Conservation (phyloP, 2,113 vertebrate species). For the Isichthys henryi region DNA sequence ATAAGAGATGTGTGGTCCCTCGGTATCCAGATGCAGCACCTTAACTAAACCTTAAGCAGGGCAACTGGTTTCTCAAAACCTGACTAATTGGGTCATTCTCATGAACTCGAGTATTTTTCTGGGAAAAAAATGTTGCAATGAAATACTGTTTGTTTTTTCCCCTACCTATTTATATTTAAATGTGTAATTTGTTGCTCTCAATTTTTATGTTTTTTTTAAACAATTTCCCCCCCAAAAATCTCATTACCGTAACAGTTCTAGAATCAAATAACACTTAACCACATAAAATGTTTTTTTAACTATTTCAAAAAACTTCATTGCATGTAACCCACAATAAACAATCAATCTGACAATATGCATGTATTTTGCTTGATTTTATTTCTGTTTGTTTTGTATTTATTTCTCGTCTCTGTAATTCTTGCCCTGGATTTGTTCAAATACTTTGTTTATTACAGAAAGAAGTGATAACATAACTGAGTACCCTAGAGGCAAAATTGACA, state of each 20-base stretch:
- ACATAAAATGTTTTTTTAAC: background rate
- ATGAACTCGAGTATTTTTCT: background rate
- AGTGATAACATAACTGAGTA: background rate
- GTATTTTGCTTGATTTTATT: background rate
- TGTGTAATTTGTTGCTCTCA: background rate
- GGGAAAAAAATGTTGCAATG: background rate
- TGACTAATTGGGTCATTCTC: background rate
- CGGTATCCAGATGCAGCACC: background rate
- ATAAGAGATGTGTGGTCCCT: background rate
- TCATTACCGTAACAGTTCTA: background rate
- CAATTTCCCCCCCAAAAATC: background rate
- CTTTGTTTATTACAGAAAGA: background rate
- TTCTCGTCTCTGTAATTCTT: background rate
- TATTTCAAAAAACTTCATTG: background rate
- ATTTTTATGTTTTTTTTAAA: background rate
- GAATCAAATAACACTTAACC: background rate
- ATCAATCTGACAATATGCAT: background rate
- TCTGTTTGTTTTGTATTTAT: background rate
- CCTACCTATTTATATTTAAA: background rate
- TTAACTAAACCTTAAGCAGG: background rate
- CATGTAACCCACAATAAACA: background rate
- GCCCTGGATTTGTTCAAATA: background rate
- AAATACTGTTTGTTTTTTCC: background rate
- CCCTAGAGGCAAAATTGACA: background rate
- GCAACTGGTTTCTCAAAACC: background rate